phyloP scores from a whole-genome alignment of 37 sponge, comb jelly and placozoan genomes.

The Beroe ovata region DNA sequence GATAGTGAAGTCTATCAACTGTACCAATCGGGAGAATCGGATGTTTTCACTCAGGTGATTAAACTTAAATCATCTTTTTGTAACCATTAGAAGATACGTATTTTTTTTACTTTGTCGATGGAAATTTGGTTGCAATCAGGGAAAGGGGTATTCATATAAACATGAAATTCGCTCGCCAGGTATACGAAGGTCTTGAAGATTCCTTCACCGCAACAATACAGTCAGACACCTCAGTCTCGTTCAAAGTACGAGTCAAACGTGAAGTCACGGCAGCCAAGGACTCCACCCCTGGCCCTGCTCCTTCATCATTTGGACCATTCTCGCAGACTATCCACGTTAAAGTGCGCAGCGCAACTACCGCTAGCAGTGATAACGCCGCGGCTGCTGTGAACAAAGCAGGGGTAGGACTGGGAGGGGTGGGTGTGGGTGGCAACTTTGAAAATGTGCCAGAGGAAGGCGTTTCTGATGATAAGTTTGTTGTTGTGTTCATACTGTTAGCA shows the following conservation, averaged over 20 bases:
- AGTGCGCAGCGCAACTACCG: background rate
- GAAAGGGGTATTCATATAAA: no score
- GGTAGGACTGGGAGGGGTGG: no score
- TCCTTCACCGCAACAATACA: background rate
- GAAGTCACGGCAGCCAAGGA: background rate
- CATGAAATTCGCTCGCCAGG: no score
- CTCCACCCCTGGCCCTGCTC: background rate
- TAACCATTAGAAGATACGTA: no score
- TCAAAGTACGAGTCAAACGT: conserved; percentile 39
- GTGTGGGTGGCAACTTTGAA: background rate
- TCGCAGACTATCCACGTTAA: conserved; percentile 36
- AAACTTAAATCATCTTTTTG: no score
- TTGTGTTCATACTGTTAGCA: conserved; percentile 6
- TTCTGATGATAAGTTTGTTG: background rate
- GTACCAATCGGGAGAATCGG: background rate
- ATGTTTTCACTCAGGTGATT: conserved; percentile 8
- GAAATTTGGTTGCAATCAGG: no score
- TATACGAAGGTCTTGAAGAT: conserved; percentile 25
- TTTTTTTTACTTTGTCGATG: no score
- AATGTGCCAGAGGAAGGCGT: background rate
- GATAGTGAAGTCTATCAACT: background rate
- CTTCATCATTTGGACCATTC: background rate
- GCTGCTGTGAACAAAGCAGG: no score
- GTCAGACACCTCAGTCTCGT: background rate
- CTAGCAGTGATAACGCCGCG: background rate